These are phyloP conservation scores for Timandra comae DNA, from an alignment of 2,888 invertebrate species.

Conservation along the genomic window DNA sequence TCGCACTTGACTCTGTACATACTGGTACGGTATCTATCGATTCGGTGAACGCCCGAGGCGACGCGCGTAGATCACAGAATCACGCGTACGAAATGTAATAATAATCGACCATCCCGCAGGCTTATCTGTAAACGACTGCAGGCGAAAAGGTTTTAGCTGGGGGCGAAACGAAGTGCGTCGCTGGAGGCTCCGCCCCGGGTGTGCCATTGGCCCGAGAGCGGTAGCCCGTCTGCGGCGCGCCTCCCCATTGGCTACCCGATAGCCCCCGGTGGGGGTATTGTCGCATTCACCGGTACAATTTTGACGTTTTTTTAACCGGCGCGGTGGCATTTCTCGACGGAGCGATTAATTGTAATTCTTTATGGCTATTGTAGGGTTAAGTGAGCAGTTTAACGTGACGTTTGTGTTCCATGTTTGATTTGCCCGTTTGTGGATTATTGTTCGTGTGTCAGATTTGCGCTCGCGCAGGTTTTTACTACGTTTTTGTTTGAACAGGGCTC, in stretches of 20 bases:
- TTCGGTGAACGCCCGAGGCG: slow-evolving; percentile 56
- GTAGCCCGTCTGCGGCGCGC: slow-evolving; percentile 48
- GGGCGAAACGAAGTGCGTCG: slow-evolving; percentile 70
- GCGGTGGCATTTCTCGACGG: slow-evolving; percentile 70
- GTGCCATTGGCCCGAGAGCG: slow-evolving; percentile 62
- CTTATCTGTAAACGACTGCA: slow-evolving; percentile 76
- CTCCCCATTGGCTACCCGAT: slow-evolving; percentile 61
- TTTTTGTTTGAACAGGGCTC: slow-evolving; percentile 39
- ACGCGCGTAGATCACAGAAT: slow-evolving; percentile 59
- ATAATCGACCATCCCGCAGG: slow-evolving; percentile 75
- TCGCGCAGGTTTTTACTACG: slow-evolving; percentile 24
- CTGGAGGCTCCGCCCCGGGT: slow-evolving; percentile 72
- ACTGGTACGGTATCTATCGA: slow-evolving; percentile 44
- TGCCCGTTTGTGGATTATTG: slow-evolving; percentile 35
- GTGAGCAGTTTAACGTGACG: slow-evolving; percentile 64
- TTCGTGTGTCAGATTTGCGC: slow-evolving; percentile 43
- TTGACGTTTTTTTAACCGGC: slow-evolving; percentile 69
- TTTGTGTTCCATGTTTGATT: slow-evolving; percentile 52
- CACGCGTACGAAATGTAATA: slow-evolving; percentile 69
- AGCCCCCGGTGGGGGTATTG: slow-evolving; percentile 52
- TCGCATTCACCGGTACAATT: slow-evolving; percentile 69
- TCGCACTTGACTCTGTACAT: slow-evolving; percentile 49
- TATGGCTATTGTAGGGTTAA: slow-evolving; percentile 73
- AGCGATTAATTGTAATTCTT: slow-evolving; percentile 74
- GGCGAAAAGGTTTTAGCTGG: slow-evolving; percentile 75